Conservation (phyloP, 2,797 vertebrate species). For the Microctenopoma stevenorrisi region DNA sequence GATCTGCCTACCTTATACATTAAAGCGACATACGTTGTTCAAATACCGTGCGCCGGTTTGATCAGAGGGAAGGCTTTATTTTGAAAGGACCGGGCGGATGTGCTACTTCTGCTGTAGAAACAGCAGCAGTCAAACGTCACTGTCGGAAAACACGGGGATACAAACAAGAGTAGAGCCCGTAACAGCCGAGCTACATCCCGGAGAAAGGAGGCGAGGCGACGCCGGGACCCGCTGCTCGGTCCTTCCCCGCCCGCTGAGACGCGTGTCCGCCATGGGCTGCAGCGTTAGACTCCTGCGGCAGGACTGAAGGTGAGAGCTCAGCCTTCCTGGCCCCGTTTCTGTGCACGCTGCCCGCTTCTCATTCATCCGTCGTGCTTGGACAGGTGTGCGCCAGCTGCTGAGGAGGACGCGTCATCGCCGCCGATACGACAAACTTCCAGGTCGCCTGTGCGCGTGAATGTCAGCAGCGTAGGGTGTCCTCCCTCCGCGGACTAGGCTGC, state of each 20-base stretch:
- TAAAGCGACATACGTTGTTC: constrained; percentile 2
- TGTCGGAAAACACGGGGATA: constrained; percentile 56
- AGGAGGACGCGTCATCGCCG: background rate
- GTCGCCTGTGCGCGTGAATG: background rate
- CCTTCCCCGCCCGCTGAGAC: constrained; percentile 46
- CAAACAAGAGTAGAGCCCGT: constrained; percentile 48
- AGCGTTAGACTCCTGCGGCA: constrained; percentile 65
- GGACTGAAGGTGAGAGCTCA: constrained; percentile 81
- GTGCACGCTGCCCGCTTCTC: constrained; percentile 34
- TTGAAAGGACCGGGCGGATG: constrained; percentile 55
- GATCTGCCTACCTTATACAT: background rate
- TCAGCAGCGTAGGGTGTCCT: constrained; percentile 4
- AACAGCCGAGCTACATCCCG: constrained; percentile 18
- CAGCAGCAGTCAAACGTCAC: constrained; percentile 58
- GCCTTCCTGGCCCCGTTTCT: constrained; percentile 42
- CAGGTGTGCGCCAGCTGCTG: constrained; percentile 52
- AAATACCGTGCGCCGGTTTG: rapidly evolving
- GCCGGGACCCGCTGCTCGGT: constrained; percentile 22
- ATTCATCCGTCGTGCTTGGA: constrained; percentile 57
- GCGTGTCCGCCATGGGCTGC: constrained; percentile 69
- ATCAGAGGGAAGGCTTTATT: constrained; percentile 3
- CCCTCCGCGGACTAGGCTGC: constrained; percentile 29
- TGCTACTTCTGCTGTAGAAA: background rate
- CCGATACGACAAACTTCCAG: constrained; percentile 47
- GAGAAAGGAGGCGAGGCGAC: constrained; percentile 11